Conservation (phyloP, 2,888 invertebrate species). For the Cerastoderma edule region DNA sequence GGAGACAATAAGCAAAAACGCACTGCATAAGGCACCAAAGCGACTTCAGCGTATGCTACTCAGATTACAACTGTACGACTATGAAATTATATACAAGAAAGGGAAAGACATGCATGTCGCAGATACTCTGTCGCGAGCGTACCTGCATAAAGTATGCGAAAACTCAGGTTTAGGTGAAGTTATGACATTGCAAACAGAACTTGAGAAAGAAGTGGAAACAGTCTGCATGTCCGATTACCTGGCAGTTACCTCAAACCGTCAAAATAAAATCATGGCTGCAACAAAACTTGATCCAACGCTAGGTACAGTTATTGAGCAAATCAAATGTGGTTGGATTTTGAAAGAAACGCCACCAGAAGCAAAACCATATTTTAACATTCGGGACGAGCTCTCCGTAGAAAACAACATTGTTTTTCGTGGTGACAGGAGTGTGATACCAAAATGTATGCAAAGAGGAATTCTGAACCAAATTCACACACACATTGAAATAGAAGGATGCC, state of each 20-base stretch:
- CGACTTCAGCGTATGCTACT: too few relatives aligned
- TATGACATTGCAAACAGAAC: not conserved
- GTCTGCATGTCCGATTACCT: constrained; percentile 11
- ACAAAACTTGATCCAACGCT: constrained; percentile 41
- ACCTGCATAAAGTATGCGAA: constrained; percentile 6
- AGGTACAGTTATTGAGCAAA: constrained; percentile 19
- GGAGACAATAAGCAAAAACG: constrained; percentile 54
- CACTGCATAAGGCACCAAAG: constrained; percentile 41
- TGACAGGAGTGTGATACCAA: constrained; percentile 29
- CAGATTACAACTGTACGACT: too few relatives aligned
- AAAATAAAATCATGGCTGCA: constrained; percentile 9
- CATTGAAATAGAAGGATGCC: constrained; percentile 27
- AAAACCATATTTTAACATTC: constrained; percentile 34
- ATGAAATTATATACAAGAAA: too few relatives aligned
- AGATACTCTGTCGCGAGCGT: constrained; percentile 52
- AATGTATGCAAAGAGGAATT: constrained; percentile 28
- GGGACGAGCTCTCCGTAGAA: constrained; percentile 47
- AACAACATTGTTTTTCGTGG: constrained; percentile 49
- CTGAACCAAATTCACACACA: constrained; percentile 27
- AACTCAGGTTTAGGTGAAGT: not conserved
- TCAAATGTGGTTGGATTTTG: constrained; percentile 43
- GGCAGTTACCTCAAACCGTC: not conserved
- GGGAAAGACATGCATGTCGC: too few relatives aligned
- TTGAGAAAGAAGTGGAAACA: constrained; percentile 7
- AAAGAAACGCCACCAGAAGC: constrained; percentile 39